phyloP scores from a whole-genome alignment of 2,797 vertebrate species.

The Oryzias sinensis region DNA sequence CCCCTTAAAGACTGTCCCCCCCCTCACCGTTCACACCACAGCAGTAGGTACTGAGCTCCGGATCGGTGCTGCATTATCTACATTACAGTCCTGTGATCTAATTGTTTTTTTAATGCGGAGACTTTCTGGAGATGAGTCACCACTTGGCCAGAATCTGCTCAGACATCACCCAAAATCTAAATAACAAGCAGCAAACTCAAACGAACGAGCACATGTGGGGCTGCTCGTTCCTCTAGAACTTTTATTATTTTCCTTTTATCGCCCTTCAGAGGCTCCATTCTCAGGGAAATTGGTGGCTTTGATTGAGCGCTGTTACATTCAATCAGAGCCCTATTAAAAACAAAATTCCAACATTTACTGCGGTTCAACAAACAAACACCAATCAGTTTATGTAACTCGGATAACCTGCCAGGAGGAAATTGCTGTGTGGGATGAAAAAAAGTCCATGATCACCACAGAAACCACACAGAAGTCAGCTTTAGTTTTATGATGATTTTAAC shows the following conservation, averaged over 20 bases:
- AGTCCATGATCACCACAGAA: slow-evolving; percentile 21
- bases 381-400: background rate
- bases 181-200: slow-evolving; percentile 36
- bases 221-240: slow-evolving; percentile 1
- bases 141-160: slow-evolving; percentile 46
- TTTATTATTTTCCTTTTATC: background rate
- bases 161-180: slow-evolving; percentile 47
- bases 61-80: slow-evolving; percentile 66
- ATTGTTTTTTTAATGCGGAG: slow-evolving; percentile 72
- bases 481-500: slow-evolving; percentile 28
- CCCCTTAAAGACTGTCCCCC: slow-evolving; percentile 19
- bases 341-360: slow-evolving; percentile 7
- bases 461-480: slow-evolving; percentile 29
- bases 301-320: background rate
- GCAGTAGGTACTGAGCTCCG: slow-evolving; percentile 48
- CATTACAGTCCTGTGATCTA: slow-evolving; percentile 59
- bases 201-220: slow-evolving; percentile 9
- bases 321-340: slow-evolving; percentile 18
- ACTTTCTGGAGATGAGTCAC: slow-evolving; percentile 72
- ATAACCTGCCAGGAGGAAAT: slow-evolving; percentile 7
- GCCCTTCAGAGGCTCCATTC: background rate
- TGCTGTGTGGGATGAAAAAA: slow-evolving; percentile 16
- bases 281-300: background rate
- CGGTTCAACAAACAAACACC: slow-evolving; percentile 22
- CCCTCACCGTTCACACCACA: slow-evolving; percentile 45